Base-by-base conservation (phyloP, 2,888 invertebrate species). In the Amphimallon solstitiale region DNA sequence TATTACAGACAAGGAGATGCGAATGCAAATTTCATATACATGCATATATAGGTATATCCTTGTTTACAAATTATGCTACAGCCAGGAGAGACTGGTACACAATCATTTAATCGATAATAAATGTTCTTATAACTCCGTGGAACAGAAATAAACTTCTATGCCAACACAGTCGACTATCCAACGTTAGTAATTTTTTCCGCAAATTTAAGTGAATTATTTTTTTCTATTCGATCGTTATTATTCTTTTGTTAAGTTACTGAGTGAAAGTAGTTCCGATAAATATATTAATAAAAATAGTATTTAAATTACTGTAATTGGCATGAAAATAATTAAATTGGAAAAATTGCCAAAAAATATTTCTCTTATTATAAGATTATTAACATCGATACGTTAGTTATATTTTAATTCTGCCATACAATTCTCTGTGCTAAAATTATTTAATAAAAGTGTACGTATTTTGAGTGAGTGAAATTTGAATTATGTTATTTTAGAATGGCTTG, bases 401-500 rank as follows among this genome's bases (percentile, higher is more conserved):
- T 29, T 2, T 29, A 29, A 29, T 7, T n/a, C n/a, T n/a, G n/a
- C n/a, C 23, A 23, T 23, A 23, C 23, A 23, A 2, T 23, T 2
- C 0, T 12, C 48, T 21, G 45, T 46, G 10, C 45, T 21, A n/a
- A 23, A 23, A 23, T 12, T 48, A 0, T n/a, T 4, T 48, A 12
- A n/a, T 48, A n/a, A n/a, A 2, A n/a, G 38, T 38, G 38, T 2
- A 12, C 38, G 9, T 17, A 2, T 46, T 46, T 5, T 10, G 9
- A 6, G 7, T 10, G 9, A 6, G 7, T 7, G 35, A 34, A 9
- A 15, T 51, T 34, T 43, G 14, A 3, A 5, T 52, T 17, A 15
- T 6, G n/a, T 62, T 34, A 12, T 63, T 81, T 7, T 77, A 92
- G 90, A 93, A 93, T 80, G 96, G 96, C 21, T 85, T 99, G 46